Base-by-base conservation (phyloP, 2,113 vertebrate species). In the Phyllostomus discolor region DNA sequence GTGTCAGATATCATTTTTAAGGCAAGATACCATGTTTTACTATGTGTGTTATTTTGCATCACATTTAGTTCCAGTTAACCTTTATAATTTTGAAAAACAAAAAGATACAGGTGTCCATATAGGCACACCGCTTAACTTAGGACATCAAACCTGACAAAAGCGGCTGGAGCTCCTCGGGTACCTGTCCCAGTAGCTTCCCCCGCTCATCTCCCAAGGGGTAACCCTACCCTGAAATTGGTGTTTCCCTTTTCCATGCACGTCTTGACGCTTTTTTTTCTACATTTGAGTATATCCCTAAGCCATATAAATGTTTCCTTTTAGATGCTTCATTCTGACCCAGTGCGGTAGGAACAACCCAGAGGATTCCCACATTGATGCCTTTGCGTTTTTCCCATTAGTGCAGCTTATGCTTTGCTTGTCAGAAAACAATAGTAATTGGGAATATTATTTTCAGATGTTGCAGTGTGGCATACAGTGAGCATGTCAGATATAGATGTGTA, bases 361-460 rank as follows among this genome's bases (percentile, higher is more conserved):
- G 9, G 64, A 54, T 20, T 88, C n/a, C 24, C 46, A 48, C 10
- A 15, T 50, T 41, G 38, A 54, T 57, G 35, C n/a, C 12, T 89
- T 86, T 17, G 59, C 35, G 1, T 38, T 75, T 52, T 64, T 24
- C 16, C 20, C 26, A 9, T 79, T 64, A 33, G 66, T 5, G 7
- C 11, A 33, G 31, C 14, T 38, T 75, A 10, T 62, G 41, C 73
- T 70, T 90, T 87, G 41, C 64, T 96, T 83, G 38, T 90, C 80
- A 95, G 88, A 57, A 81, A 66, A 93, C 35, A 90, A 41, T 43
- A 83, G 35, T 38, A 57, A 75, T 24, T 57, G 38, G 33, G 28
- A 75, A 10, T 67, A 59, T 91, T 38, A 33, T 72, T 35, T 86
- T 69, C 54, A 70, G 9, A n/a, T 28, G 24, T 22, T 80, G 9